Conservation (phyloP, 1,140 invertebrate genomes). For the Adoxophyes honmai region DNA sequence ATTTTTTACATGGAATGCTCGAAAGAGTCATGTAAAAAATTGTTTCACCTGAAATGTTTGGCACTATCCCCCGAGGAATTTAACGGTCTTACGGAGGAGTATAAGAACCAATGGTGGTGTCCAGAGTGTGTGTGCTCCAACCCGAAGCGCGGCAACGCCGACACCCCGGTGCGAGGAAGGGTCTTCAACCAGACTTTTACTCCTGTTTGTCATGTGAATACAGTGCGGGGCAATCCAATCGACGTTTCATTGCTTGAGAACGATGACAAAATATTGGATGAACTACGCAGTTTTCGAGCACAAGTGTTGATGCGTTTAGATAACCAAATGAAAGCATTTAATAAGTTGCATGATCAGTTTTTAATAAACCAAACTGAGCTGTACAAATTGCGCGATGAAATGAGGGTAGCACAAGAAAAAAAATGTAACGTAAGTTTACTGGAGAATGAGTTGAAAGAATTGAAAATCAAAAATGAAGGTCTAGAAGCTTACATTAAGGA, state of each 20-base stretch:
- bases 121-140: slow-evolving; percentile 18
- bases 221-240: too few relatives aligned
- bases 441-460: not conserved
- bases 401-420: not conserved
- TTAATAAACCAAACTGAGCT: not conserved
- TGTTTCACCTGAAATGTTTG: slow-evolving; percentile 25
- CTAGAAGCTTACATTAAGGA: not conserved
- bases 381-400: not conserved
- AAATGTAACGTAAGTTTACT: not conserved
- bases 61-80: slow-evolving; percentile 17
- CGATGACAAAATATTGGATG: not conserved
- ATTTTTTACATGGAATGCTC: slow-evolving; percentile 27
- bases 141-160: not conserved
- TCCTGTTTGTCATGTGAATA: slow-evolving; percentile 19
- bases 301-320: not conserved
- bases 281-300: not conserved
- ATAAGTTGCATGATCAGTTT: not conserved
- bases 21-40: slow-evolving; percentile 23
- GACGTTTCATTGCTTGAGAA: not conserved
- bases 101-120: slow-evolving; percentile 23
- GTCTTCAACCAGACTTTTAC: slow-evolving; percentile 22
- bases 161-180: slow-evolving; percentile 20
- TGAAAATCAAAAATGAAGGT: not conserved
- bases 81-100: slow-evolving; percentile 18
- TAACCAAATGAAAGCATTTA: not conserved